Conservation (phyloP, 2,113 vertebrate species). For the Caretta caretta region DNA sequence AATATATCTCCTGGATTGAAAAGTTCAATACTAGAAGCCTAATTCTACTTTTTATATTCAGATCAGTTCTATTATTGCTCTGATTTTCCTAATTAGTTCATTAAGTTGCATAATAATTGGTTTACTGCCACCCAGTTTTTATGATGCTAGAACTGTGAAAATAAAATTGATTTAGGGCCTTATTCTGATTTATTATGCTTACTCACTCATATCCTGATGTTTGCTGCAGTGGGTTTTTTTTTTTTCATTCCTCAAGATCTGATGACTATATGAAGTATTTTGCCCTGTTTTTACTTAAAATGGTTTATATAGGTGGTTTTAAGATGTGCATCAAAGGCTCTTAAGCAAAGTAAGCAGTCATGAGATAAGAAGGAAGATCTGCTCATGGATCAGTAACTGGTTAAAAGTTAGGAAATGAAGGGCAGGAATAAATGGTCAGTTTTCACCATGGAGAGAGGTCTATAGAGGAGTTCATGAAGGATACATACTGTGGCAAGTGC, state of each 20-base stretch:
- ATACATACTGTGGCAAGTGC: too few species aligned
- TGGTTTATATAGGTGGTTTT: conserved; percentile 77
- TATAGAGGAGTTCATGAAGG: too few species aligned
- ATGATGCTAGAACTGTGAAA: conserved; percentile 80
- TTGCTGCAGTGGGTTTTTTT: conserved; percentile 69
- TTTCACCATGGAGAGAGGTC: too few species aligned
- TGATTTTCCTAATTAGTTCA: conserved; percentile 88
- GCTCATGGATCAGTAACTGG: too few species aligned
- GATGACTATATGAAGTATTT: conserved; percentile 30
- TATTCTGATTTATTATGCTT: conserved; percentile 81
- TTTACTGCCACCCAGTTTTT: conserved; percentile 85
- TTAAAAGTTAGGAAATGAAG: too few species aligned
- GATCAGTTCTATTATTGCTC: conserved; percentile 84
- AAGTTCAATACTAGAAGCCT: conserved; percentile 75
- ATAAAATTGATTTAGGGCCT: conserved; percentile 86
- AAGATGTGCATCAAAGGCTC: conserved; percentile 34
- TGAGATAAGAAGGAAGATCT: background rate
- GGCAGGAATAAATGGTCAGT: too few species aligned
- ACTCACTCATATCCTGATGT: conserved; percentile 76
- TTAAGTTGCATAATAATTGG: conserved; percentile 88
- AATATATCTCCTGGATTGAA: conserved; percentile 49
- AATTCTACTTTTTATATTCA: conserved; percentile 88
- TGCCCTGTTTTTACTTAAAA: conserved; percentile 69
- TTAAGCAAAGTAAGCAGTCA: background rate
- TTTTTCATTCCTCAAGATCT: conserved; percentile 40